phyloP scores from a whole-genome alignment of 1,140 invertebrate species.

The Drosophila arizonae region DNA sequence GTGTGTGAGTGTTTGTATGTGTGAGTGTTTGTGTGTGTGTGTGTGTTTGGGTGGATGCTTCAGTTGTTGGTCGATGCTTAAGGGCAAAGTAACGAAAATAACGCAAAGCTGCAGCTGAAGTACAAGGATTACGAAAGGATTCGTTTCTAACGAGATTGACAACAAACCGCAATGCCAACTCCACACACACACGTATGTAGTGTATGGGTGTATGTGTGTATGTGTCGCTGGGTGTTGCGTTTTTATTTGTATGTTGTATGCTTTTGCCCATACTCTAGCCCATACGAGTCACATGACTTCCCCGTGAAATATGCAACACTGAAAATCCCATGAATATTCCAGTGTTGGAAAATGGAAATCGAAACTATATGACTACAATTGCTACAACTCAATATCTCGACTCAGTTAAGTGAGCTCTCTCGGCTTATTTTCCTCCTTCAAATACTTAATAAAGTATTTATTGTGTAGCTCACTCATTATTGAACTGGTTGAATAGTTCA shows the following conservation, averaged over 20 bases:
- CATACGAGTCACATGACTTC: slow-evolving; percentile 2
- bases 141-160: slow-evolving; percentile 81
- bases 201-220: background rate
- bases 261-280: slow-evolving; percentile 9
- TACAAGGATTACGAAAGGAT: slow-evolving; percentile 80
- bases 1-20: background rate
- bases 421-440: too few relatives aligned
- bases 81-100: slow-evolving; percentile 61
- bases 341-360: background rate
- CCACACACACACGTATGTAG: slow-evolving; percentile 9
- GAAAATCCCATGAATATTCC: background rate
- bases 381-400: background rate
- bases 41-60: background rate
- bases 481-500: background rate
- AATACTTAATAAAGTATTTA: too few relatives aligned
- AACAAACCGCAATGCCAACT: slow-evolving; percentile 72
- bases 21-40: slow-evolving; percentile 4
- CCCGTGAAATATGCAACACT: background rate
- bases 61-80: slow-evolving; percentile 49
- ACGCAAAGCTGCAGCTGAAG: slow-evolving; percentile 74
- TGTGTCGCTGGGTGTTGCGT: slow-evolving; percentile 50
- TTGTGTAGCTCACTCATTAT: too few relatives aligned
- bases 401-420: background rate
- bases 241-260: slow-evolving; percentile 49
- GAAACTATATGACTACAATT: background rate